A percentile compares a stretch with the other conserved stretches of the same genome.
These are phyloP conservation scores for Spilogale gracilis DNA, from an alignment of 2,113 vertebrate species.

Conservation along the genomic window DNA sequence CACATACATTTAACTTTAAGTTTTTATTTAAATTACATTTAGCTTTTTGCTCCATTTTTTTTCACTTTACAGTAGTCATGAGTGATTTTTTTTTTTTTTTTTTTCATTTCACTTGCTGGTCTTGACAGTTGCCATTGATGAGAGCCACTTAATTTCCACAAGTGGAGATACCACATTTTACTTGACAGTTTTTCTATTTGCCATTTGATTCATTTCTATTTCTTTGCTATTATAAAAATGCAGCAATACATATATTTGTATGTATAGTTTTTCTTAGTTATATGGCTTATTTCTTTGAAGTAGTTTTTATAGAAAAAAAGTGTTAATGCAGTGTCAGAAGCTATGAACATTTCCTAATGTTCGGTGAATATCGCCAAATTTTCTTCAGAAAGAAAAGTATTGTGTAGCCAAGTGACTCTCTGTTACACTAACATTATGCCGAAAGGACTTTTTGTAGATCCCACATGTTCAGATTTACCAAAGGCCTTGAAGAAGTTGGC, in stretches of 20 bases:
- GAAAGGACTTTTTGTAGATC: constrained; percentile 1
- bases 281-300: not conserved
- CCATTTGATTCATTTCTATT: not conserved
- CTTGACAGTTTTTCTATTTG: not conserved
- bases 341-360: not conserved
- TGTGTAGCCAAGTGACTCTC: not conserved
- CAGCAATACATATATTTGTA: not conserved
- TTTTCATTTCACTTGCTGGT: not conserved
- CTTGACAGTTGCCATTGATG: not conserved
- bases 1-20: not conserved
- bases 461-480: not conserved
- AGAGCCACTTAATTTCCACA: not conserved
- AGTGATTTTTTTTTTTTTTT: not conserved
- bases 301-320: not conserved
- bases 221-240: constrained; percentile 15
- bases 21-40: not conserved
- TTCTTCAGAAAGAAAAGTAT: not conserved
- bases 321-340: not conserved
- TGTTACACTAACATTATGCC: not conserved
- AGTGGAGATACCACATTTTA: not conserved
- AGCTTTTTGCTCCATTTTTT: not conserved
- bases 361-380: not conserved
- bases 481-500: not conserved
- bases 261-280: not conserved
- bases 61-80: not conserved